Base-by-base conservation (phyloP, 2,888 invertebrate species). In the Tiphia femorata region DNA sequence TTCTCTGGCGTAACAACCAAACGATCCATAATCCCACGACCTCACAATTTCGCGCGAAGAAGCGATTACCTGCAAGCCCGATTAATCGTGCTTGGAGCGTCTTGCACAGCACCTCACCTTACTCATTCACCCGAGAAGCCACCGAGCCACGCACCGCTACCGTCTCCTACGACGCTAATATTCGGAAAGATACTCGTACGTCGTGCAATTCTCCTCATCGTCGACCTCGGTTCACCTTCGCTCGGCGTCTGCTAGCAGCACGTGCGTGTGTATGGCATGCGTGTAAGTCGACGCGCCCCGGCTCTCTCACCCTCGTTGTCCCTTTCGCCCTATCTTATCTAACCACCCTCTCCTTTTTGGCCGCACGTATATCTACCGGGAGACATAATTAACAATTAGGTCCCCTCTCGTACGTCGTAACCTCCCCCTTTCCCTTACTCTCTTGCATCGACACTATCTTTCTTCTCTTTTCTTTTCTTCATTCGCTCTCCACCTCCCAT, bases 381-480 rank as follows among this genome's bases (percentile, higher is more conserved):
- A 52, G 49, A 57, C 57, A 64, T 67, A 67, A 67, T 68, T 68
- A 61, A 61, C 62, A 64, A 64, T 67, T 65, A 65, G 62, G 40
- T 56, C 51, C 44, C 38, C 53, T 52, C 48, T 49, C 51, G 41
- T 50, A 51, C 30, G 50, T 57, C 43, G 27, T 20, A 33, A 3
- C 16, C 17, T 38, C 12, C 16, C 12, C 21, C 12, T 44, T 8
- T 8, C 23, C 17, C 29, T 23, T 10, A 19, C 21, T 23, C 20
- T 25, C 42, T 12, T n/a, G 23, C 10, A 8, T 12, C 23, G 33
- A 20, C 12, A 29, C 8, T 30, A 6, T 12, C 40, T 20, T 29
- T 16, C 3, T 8, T n/a, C 41, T 41, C 23, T 2, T 35, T 12
- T 12, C 12, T 12, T 12, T 35, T 12, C 35, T 35, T 12, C 35